Evolutionary conservation across 2,113 vertebrate genomes (phyloP), one percentile per base, ranked within the genome.

Genomic region (Menura novaehollandiae): DNA sequence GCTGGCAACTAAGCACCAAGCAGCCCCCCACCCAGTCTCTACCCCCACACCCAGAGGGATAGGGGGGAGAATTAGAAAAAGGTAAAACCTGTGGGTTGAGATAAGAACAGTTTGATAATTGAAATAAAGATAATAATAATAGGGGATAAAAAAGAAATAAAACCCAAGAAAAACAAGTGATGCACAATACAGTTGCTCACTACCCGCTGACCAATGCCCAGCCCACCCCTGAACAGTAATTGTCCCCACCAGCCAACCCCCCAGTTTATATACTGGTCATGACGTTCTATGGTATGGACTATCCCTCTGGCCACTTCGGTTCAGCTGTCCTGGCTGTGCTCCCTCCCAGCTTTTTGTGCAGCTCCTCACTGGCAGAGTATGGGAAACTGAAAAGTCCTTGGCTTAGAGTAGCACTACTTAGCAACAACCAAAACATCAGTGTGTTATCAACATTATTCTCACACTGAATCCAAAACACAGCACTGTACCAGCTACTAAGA

Each of bases 131-230:
- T n/a, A 67, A 66, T 9, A 63, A 49, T 1, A 49, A 60, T 5
- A 66, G 5, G 10, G 7, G 24, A 47, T 62, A 59, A 82, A 60
- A 81, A 83, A 22, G 11, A 37, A 75, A 62, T 32, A 39, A 53
- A 83, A 32, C 32, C 21, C 41, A 62, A 47, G 16, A 55, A 55
- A 69, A 15, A 22, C 53, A 68, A 68, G 46, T 35, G 6, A 46
- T 62, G 14, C 39, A 35, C 30, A 60, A 2, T 41, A n/a, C 21
- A 35, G 30, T 22, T 47, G 53, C 30, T 76, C 55, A 62, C 30
- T 24, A 68, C 9, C 9, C 11, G 2, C 16, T 76, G 47, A 47
- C 28, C 0, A 0, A 67, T 68, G 39, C 24, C 39, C n/a, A 47
- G 13, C n/a, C 46, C 3, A 8, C 26, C n/a, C 21, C 21, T 41